phyloP scores from a whole-genome alignment of 2,113 vertebrate genomes.

The Gambusia holbrooki region DNA sequence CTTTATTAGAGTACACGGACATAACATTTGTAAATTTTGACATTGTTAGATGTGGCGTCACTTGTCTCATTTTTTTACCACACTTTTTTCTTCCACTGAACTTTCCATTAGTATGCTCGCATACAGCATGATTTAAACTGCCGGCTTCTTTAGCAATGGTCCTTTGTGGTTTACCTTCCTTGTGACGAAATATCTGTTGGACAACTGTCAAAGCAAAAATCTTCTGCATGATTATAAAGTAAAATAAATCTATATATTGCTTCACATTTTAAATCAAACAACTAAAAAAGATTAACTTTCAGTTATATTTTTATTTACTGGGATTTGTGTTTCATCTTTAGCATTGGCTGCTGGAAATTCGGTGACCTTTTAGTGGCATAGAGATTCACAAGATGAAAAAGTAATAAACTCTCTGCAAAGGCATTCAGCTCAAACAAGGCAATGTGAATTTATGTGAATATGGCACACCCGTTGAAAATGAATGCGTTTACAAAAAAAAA shows the following conservation, averaged over 20 bases:
- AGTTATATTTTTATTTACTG: too few relatives aligned
- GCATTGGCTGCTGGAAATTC: too few relatives aligned
- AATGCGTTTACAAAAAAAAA: not conserved
- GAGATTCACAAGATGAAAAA: not conserved
- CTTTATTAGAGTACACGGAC: not conserved
- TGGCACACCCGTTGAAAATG: not conserved
- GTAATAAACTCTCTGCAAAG: not conserved
- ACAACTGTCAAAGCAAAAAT: too few relatives aligned
- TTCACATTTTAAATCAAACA: too few relatives aligned
- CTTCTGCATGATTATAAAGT: too few relatives aligned
- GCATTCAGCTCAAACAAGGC: not conserved
- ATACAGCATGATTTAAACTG: too few relatives aligned
- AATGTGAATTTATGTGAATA: not conserved
- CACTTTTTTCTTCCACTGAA: not conserved
- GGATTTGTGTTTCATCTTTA: not conserved
- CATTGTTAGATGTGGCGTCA: not conserved
- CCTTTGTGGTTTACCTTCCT: too few relatives aligned
- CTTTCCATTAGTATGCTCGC: not conserved
- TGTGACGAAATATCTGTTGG: too few relatives aligned
- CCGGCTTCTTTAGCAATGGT: too few relatives aligned
- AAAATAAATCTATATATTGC: too few relatives aligned
- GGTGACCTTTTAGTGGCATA: too few relatives aligned
- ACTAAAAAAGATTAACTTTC: too few relatives aligned
- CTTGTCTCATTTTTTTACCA: not conserved
- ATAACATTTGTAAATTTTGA: not conserved